These are phyloP conservation scores for Pygmarrhopalites habei DNA, from an alignment of 1,140 invertebrate species.

Conservation along the genomic window DNA sequence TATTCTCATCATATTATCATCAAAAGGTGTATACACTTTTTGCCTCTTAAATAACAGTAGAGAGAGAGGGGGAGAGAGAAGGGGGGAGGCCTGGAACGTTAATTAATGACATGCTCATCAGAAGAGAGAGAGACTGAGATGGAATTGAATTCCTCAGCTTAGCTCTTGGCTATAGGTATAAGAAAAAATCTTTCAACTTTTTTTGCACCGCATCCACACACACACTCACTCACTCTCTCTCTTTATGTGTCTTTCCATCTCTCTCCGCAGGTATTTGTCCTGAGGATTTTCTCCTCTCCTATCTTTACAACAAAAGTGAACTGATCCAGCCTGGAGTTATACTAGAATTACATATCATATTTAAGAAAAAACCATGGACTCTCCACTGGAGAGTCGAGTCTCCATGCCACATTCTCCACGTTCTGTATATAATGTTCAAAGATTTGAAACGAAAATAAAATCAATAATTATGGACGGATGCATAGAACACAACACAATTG, in stretches of 20 bases:
- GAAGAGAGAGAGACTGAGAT: conserved; percentile 15
- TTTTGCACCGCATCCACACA: background rate
- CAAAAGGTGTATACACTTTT: too few species aligned
- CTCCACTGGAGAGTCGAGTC: background rate
- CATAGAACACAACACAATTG: too few species aligned
- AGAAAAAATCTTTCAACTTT: background rate
- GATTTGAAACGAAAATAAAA: background rate
- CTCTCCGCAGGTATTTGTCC: conserved; percentile 26
- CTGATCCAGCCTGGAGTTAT: too few species aligned
- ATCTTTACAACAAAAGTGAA: background rate
- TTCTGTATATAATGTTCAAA: background rate
- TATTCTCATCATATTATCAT: too few species aligned
- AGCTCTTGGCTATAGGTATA: background rate
- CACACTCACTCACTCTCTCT: background rate
- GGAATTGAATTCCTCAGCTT: conserved; percentile 18
- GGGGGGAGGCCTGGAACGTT: conserved; percentile 13
- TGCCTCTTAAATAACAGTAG: background rate
- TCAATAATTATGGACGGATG: background rate
- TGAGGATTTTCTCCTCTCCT: conserved; percentile 3
- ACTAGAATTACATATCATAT: too few species aligned
- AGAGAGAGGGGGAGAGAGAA: background rate
- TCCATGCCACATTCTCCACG: background rate
- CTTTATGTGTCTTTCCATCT: conserved; percentile 1
- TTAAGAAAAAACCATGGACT: too few species aligned
- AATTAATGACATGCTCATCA: conserved; percentile 38